Conservation (phyloP, 2,797 vertebrate genomes). For the Clarias pachynema region DNA sequence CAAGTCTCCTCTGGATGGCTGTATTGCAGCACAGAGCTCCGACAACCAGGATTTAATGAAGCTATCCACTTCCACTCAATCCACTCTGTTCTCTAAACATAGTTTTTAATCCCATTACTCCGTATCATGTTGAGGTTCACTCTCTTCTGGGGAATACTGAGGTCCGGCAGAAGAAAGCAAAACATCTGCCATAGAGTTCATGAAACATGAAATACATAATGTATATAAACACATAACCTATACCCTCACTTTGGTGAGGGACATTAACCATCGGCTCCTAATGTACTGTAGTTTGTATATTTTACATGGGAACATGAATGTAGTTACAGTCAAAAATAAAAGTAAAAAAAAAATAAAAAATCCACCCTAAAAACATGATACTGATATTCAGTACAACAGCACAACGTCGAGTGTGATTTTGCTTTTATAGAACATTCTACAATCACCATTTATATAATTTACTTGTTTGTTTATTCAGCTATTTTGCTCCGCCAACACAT, state of each 20-base stretch:
- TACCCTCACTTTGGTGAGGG: background rate
- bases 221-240: background rate
- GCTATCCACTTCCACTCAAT: constrained; percentile 22
- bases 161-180: background rate
- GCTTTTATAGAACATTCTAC: too few species aligned
- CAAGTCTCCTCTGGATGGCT: constrained; percentile 36
- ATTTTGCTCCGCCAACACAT: too few species aligned
- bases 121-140: background rate
- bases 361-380: background rate
- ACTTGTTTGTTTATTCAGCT: too few species aligned
- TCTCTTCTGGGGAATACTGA: background rate
- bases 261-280: background rate
- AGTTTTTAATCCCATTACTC: background rate
- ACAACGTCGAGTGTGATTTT: too few species aligned
- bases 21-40: constrained; percentile 10
- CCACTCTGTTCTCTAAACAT: constrained; percentile 13
- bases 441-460: too few species aligned
- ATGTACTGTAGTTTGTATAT: background rate
- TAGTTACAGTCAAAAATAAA: background rate
- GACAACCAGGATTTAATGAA: constrained; percentile 28
- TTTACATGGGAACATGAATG: background rate
- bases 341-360: background rate
- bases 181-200: background rate
- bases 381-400: too few species aligned
- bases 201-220: background rate